phyloP scores from a whole-genome alignment of 2,797 vertebrate species.

The Lophura swinhoii region DNA sequence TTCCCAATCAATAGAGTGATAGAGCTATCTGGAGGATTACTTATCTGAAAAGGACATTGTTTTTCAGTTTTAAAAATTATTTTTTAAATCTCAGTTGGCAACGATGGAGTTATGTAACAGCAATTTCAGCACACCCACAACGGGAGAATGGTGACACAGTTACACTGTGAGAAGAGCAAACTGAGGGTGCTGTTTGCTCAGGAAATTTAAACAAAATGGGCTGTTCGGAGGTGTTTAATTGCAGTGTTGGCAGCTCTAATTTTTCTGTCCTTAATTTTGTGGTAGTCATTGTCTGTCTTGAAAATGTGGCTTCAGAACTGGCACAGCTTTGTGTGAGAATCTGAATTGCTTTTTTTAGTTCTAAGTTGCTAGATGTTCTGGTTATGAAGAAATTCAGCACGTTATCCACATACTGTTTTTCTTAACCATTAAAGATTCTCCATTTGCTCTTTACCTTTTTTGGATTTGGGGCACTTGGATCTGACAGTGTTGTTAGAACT shows the following conservation, averaged over 20 bases:
- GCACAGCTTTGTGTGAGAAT: not conserved
- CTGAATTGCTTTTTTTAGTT: not conserved
- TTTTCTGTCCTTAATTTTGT: conserved; percentile 22
- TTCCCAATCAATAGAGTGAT: accelerated
- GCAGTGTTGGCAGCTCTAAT: not conserved
- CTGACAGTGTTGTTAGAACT: not conserved
- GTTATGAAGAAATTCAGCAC: not conserved
- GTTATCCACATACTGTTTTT: not conserved
- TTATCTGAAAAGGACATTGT: not conserved
- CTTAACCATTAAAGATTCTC: not conserved
- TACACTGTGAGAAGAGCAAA: conserved; percentile 2
- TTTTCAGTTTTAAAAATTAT: not conserved
- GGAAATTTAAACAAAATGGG: not conserved
- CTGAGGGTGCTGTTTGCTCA: not conserved
- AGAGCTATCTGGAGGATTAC: not conserved
- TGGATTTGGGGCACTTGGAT: not conserved
- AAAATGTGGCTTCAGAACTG: not conserved
- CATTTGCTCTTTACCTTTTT: not conserved
- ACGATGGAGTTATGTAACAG: not conserved
- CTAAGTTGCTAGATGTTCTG: not conserved
- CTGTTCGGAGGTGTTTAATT: not conserved
- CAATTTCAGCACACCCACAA: not conserved
- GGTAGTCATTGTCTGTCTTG: not conserved
- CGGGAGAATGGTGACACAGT: not conserved
- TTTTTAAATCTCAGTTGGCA: not conserved